A percentile compares a stretch with the other conserved stretches of the same genome.
Conservation (phyloP, 2,888 invertebrate genomes). For the Operophtera brumata region DNA sequence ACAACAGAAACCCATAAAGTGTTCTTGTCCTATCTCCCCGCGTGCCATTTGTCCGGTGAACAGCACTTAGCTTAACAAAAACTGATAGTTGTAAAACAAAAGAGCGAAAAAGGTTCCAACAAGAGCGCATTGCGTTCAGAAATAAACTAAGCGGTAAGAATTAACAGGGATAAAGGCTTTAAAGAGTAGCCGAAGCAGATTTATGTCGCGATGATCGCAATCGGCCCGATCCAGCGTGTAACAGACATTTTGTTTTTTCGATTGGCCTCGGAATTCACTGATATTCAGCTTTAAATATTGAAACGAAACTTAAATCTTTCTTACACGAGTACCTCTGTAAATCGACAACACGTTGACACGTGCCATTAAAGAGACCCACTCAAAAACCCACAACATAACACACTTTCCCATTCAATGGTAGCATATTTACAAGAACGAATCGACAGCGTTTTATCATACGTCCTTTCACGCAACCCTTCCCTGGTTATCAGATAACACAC, state of each 20-base stretch:
- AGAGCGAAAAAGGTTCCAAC: constrained; percentile 69
- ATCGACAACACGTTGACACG: constrained; percentile 18
- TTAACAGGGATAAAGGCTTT: constrained; percentile 79
- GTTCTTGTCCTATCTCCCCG: constrained; percentile 59
- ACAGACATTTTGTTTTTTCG: constrained; percentile 64
- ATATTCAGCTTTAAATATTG: constrained; percentile 45
- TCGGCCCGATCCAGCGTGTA: constrained; percentile 72
- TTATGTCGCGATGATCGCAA: constrained; percentile 78
- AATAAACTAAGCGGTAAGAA: constrained; percentile 81
- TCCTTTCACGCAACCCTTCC: constrained; percentile 74
- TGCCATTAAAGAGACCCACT: constrained; percentile 42
- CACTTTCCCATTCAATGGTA: constrained; percentile 71
- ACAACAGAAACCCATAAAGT: constrained; percentile 54
- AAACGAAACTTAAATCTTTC: constrained; percentile 34
- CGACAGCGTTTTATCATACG: constrained; percentile 70
- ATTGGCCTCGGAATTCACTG: constrained; percentile 53
- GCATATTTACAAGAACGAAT: constrained; percentile 71
- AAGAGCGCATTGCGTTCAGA: constrained; percentile 74
- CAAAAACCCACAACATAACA: constrained; percentile 58
- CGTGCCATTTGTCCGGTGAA: constrained; percentile 74
- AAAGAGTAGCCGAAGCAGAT: constrained; percentile 80
- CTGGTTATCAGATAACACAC: constrained; percentile 72
- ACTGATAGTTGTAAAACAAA: constrained; percentile 79
- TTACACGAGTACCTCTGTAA: constrained; percentile 13
- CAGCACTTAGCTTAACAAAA: constrained; percentile 80